Evolutionary conservation across 2,888 invertebrate species (phyloP).

Genomic region (Amitus sp.): DNA sequence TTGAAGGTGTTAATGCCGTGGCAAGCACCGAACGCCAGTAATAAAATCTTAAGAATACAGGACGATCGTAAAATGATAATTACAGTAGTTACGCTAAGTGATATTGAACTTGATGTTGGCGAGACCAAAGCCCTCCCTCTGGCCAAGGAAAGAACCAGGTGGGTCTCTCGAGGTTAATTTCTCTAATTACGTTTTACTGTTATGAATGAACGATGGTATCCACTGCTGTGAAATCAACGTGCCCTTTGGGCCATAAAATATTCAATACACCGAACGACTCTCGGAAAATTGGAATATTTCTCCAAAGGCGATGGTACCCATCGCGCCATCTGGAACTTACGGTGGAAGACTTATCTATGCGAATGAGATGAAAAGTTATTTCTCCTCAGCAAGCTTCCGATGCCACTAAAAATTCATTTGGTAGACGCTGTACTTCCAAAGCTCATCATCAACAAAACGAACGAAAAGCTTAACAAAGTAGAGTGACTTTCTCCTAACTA

Average conservation of each 20-base stretch:
- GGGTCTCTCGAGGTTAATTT: slow-evolving; percentile 43
- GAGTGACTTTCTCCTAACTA: slow-evolving; percentile 41
- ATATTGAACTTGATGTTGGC: slow-evolving; percentile 63
- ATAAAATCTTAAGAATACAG: slow-evolving; percentile 64
- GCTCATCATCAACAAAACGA: slow-evolving; percentile 16
- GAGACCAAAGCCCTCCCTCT: slow-evolving; percentile 35
- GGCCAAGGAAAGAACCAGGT: slow-evolving; percentile 39
- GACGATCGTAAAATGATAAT: slow-evolving; percentile 64
- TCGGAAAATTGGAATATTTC: slow-evolving; percentile 26
- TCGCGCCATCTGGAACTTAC: slow-evolving; percentile 3
- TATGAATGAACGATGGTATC: slow-evolving; percentile 42
- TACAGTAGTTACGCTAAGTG: slow-evolving; percentile 63
- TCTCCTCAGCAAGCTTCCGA: not conserved
- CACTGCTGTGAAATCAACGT: slow-evolving; percentile 29
- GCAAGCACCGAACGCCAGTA: slow-evolving; percentile 49
- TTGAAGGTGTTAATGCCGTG: slow-evolving; percentile 50
- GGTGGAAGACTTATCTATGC: not conserved
- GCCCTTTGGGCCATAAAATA: slow-evolving; percentile 30
- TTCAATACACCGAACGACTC: slow-evolving; percentile 17
- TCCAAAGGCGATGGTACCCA: not conserved
- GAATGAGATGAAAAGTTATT: slow-evolving; percentile 5
- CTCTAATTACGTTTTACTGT: slow-evolving; percentile 43
- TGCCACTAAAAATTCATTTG: slow-evolving; percentile 10
- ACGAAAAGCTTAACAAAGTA: slow-evolving; percentile 24
- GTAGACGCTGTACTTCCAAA: slow-evolving; percentile 3